Evolutionary conservation across 2,888 invertebrate genomes (phyloP), one percentile per base, ranked within the genome.

Genomic region (Pachycephus smyrnensis): DNA sequence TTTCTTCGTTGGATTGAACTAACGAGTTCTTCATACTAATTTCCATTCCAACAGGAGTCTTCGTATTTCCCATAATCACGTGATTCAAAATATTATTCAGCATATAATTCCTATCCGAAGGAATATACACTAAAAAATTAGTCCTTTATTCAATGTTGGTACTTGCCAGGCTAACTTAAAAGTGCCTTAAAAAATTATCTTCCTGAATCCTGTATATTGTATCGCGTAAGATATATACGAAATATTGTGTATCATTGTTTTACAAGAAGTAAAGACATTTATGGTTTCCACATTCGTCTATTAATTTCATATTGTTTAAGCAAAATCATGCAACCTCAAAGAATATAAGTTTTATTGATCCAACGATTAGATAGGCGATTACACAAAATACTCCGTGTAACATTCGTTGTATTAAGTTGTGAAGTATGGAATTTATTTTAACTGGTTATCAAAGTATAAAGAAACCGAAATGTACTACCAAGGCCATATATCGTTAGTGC

Each of bases 101-200:
- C 23, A 23, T 23, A 55, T 23, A 9, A 55, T 55, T 55, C 23
- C 23, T 23, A 2, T 55, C 55, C 6, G 23, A 55, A 23, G 55
- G 9, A 55, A 55, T 9, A 55, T 55, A 55, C 23, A 23, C 0
- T 23, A 55, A 23, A 55, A 55, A 55, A 55, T 23, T 4, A 55
- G 55, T 55, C 55, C 55, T 55, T 55, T 55, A 9, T 80, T 78
- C 79, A 76, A 83, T 80, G 83, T 82, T 83, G 83, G 82, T 85
- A 85, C 80, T 80, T 82, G 82, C 81, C 81, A 81, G 79, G 82
- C 84, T 82, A 78, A 77, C 68, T 80, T 71, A 23, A 77, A 82
- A 85, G 87, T 88, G 89, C 88, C 88, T 89, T 88, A 81, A 82
- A 82, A 76, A 75, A 82, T 83, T 78, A 78, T 15, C 82, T 81